Conservation (phyloP, 1,140 invertebrate genomes). For the Drosophila pachea region DNA sequence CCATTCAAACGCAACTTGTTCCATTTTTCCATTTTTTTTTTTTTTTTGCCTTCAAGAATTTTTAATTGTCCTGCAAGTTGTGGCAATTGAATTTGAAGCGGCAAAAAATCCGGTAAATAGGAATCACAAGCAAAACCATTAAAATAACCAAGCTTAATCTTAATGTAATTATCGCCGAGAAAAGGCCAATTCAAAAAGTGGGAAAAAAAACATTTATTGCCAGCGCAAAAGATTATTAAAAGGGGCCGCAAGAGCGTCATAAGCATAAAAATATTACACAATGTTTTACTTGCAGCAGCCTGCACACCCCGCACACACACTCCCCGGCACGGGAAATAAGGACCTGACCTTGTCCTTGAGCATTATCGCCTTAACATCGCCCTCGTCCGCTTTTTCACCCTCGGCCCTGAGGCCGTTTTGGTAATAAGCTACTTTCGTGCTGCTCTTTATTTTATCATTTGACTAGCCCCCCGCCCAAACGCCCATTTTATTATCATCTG, state of each 20-base stretch:
- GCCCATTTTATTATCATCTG: slow-evolving; percentile 58
- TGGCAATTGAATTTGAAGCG: slow-evolving; percentile 60
- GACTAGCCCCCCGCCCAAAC: slow-evolving; percentile 37
- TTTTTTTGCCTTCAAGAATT: neutral
- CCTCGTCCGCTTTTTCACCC: slow-evolving; percentile 50
- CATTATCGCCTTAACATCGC: slow-evolving; percentile 1
- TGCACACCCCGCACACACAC: slow-evolving; percentile 3
- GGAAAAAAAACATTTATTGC: slow-evolving; percentile 50
- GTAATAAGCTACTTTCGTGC: slow-evolving; percentile 70
- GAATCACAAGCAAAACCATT: neutral
- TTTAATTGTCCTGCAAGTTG: slow-evolving; percentile 60
- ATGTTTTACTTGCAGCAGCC: slow-evolving; percentile 10
- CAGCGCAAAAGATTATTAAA: slow-evolving; percentile 68
- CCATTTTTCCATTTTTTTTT: slow-evolving; percentile 48
- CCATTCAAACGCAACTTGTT: slow-evolving; percentile 23
- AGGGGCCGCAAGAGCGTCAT: slow-evolving; percentile 49
- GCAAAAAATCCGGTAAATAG: too few species aligned
- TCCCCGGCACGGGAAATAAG: slow-evolving; percentile 28
- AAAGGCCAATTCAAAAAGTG: neutral
- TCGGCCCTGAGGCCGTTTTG: slow-evolving; percentile 27
- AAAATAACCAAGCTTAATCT: slow-evolving; percentile 40
- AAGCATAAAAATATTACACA: slow-evolving; percentile 69
- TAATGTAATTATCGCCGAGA: slow-evolving; percentile 53
- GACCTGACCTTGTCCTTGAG: slow-evolving; percentile 32
- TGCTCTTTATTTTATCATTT: slow-evolving; percentile 75